phyloP scores from a whole-genome alignment of 1,140 invertebrate genomes.

The Magallana ariakensis region DNA sequence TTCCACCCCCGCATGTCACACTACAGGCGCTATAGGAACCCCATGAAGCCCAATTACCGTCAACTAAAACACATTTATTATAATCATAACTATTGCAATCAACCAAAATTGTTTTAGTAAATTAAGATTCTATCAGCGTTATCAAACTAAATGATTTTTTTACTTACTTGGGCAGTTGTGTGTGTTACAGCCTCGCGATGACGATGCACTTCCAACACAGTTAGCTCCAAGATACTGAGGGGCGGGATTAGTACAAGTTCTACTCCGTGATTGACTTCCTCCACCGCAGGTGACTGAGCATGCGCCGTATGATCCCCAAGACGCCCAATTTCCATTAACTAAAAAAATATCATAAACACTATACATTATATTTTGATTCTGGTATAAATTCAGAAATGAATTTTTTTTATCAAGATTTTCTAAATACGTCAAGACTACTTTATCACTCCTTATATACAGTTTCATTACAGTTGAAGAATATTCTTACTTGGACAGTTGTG shows the following conservation, averaged over 20 bases:
- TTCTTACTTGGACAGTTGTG: conserved; percentile 33
- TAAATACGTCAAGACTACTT: neutral
- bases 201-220: neutral
- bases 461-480: neutral
- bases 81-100: neutral
- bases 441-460: neutral
- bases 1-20: conserved; percentile 43
- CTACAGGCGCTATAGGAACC: neutral
- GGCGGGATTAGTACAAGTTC: conserved; percentile 27
- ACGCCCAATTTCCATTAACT: conserved; percentile 54
- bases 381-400: too few relatives aligned
- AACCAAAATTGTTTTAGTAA: neutral
- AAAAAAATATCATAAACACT: too few relatives aligned
- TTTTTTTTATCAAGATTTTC: too few relatives aligned
- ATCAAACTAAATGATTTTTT: neutral
- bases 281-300: conserved; percentile 76
- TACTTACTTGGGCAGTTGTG: neutral
- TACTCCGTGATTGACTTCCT: neutral
- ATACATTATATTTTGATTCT: too few relatives aligned
- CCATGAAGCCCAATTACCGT: neutral
- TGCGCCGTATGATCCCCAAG: conserved; percentile 87
- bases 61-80: neutral
- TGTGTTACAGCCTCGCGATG: neutral
- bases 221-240: conserved; percentile 17
- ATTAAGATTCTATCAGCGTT: neutral